Percentiles rank a stretch among this genome's conserved stretches.
These are phyloP conservation scores for Oryctes rhinoceros DNA, from an alignment of 1,140 invertebrate species.

Conservation along the genomic window DNA sequence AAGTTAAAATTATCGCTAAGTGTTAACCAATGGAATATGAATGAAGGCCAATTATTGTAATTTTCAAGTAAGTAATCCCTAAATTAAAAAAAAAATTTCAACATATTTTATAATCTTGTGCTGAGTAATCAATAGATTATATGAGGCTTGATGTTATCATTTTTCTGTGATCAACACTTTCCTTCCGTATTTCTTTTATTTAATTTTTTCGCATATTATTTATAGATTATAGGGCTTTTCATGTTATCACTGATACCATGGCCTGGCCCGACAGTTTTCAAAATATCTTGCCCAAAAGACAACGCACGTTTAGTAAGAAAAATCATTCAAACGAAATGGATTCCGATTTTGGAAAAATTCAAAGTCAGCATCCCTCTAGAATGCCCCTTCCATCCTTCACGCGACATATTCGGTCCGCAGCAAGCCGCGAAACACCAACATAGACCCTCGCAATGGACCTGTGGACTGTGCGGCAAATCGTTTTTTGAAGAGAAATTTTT, in stretches of 20 bases:
- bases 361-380: conserved; percentile 82
- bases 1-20: conserved; percentile 16
- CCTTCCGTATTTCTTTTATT: not conserved
- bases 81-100: not conserved
- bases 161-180: too few species aligned
- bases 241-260: conserved; percentile 85
- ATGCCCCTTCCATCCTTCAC: conserved; percentile 87
- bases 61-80: conserved; percentile 53
- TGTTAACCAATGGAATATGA: conserved; percentile 53
- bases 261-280: conserved; percentile 85
- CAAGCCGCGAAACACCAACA: conserved; percentile 83
- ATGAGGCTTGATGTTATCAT: too few species aligned
- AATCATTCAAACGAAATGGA: conserved; percentile 90
- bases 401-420: conserved; percentile 87
- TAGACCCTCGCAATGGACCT: conserved; percentile 88
- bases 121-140: not conserved
- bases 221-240: conserved; percentile 78
- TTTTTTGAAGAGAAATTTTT: conserved; percentile 90
- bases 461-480: conserved; percentile 90
- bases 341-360: conserved; percentile 86
- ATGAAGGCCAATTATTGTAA: conserved; percentile 60
- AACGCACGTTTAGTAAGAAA: conserved; percentile 88
- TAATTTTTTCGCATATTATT: not conserved
- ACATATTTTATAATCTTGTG: not conserved
- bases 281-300: conserved; percentile 86